These are phyloP conservation scores for Daboia siamensis DNA, from an alignment of 2,113 vertebrate species.

Conservation along the genomic window DNA sequence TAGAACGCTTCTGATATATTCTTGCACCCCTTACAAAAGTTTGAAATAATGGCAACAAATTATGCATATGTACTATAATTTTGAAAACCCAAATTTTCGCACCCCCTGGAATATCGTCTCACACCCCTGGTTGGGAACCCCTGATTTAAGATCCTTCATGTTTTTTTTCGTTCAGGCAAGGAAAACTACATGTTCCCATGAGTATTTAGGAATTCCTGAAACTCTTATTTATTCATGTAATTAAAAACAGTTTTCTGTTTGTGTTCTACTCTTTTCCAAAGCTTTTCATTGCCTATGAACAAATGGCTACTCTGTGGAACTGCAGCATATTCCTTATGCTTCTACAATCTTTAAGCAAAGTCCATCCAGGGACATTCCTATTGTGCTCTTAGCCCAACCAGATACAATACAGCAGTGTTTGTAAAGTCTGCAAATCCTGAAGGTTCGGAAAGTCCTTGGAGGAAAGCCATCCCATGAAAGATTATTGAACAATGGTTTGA, in stretches of 20 bases:
- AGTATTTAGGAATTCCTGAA: not conserved
- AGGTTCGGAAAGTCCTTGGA: conserved; percentile 4
- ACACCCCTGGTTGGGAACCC: too few species aligned
- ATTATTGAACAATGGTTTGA: not conserved
- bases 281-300: not conserved
- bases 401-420: not conserved
- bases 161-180: not conserved
- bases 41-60: too few species aligned
- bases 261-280: not conserved
- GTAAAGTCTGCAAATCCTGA: not conserved
- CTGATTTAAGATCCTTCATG: not conserved
- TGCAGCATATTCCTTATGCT: not conserved
- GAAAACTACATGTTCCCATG: not conserved
- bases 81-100: too few species aligned
- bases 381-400: not conserved
- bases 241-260: not conserved
- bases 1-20: too few species aligned
- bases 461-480: not conserved
- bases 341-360: not conserved
- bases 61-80: too few species aligned
- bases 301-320: not conserved
- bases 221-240: not conserved
- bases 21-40: too few species aligned
- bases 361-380: not conserved
- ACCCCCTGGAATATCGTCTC: too few species aligned